phyloP scores from a whole-genome alignment of 2,113 vertebrate species.

The Cyprinus carpio region DNA sequence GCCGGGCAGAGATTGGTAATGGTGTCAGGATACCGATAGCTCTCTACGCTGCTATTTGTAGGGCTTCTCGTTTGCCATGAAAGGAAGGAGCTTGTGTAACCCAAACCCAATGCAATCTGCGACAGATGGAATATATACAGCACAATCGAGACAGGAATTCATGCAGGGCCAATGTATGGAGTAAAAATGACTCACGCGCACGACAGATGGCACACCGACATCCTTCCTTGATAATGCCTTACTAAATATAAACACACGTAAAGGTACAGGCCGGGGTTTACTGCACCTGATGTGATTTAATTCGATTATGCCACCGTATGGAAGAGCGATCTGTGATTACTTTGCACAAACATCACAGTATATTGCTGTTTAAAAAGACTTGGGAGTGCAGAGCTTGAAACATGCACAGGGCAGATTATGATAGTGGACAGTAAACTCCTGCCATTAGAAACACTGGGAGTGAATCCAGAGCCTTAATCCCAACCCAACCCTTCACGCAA shows the following conservation, averaged over 20 bases:
- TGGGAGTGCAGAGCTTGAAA: conserved; percentile 48
- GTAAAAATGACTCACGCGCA: background rate
- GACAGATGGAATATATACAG: conserved; percentile 13
- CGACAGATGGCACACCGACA: conserved; percentile 6
- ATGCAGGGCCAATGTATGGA: conserved; percentile 4
- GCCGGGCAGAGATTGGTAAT: conserved; percentile 32
- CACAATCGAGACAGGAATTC: background rate
- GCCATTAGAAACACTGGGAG: conserved; percentile 76
- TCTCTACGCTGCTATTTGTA: conserved; percentile 26
- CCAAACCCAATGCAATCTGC: conserved; percentile 18
- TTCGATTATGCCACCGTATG: background rate
- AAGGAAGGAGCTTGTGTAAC: conserved; percentile 28
- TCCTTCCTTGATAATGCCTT: background rate
- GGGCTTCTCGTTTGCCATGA: conserved; percentile 22
- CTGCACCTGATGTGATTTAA: background rate
- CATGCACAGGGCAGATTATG: conserved; percentile 68
- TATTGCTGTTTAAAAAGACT: conserved; percentile 7
- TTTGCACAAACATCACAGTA: conserved; percentile 28
- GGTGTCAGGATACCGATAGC: conserved; percentile 6
- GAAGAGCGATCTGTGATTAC: background rate
- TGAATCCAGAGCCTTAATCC: conserved; percentile 79
- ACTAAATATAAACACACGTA: conserved; percentile 5
- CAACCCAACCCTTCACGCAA: conserved; percentile 80
- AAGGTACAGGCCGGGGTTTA: background rate
- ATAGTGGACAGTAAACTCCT: conserved; percentile 75